A percentile compares a stretch with the other conserved stretches of the same genome.
These are phyloP conservation scores for Catamblyrhynchus diadema DNA, from an alignment of 2,797 vertebrate species.

Conservation along the genomic window DNA sequence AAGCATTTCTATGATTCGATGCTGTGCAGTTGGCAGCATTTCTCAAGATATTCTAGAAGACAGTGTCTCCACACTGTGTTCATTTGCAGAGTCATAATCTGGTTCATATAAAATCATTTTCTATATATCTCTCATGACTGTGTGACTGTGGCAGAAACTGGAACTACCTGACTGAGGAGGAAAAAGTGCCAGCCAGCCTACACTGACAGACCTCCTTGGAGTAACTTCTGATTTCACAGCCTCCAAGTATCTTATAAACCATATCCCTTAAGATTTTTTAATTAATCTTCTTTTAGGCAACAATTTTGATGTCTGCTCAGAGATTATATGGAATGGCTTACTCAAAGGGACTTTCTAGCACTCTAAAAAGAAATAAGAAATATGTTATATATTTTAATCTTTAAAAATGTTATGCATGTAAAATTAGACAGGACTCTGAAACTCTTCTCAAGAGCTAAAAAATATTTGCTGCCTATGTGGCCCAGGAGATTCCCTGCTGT, in stretches of 20 bases:
- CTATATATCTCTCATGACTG: background rate
- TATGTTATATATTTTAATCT: background rate
- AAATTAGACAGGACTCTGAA: background rate
- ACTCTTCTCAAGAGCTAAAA: background rate
- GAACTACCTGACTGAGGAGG: background rate
- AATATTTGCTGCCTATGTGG: background rate
- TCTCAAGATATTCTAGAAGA: background rate
- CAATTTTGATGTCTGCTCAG: background rate
- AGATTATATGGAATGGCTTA: background rate
- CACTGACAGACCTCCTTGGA: background rate
- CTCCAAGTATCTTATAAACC: background rate
- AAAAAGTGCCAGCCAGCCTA: background rate
- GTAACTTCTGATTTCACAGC: background rate
- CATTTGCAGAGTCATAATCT: background rate
- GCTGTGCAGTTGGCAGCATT: background rate
- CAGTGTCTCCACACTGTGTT: background rate
- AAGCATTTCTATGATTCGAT: background rate
- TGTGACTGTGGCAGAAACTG: background rate
- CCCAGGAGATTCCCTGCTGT: background rate
- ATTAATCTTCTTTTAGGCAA: background rate
- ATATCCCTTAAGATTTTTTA: background rate
- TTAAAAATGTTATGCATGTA: background rate
- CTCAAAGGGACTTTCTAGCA: background rate
- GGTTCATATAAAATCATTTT: background rate
- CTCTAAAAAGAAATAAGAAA: background rate